Evolutionary conservation across 2,113 vertebrate genomes (phyloP), one percentile per base, ranked within the genome.

Genomic region (Columba livia): DNA sequence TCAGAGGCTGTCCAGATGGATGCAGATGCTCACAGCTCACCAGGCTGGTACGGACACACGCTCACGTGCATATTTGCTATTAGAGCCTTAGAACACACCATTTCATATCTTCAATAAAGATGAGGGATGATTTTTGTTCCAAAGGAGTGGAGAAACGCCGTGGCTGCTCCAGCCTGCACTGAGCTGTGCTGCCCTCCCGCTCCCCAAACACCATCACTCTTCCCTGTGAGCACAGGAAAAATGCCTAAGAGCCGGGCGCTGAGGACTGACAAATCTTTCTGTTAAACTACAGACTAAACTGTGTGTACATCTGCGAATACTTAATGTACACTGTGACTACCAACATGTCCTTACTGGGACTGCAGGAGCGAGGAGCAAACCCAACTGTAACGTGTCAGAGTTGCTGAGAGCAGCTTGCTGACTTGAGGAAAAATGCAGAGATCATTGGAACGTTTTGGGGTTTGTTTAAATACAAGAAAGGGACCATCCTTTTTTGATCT

Each of bases 131-230:
- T n/a, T 48, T 19, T 28, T 5, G 14, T 31, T 34, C 1, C 6
- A 11, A 20, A 44, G 32, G 23, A n/a, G 21, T 4, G 42, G 38
- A 17, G 21, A 70, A 47, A 40, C 2, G 8, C 44, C 2, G 0
- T 1, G 44, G 44, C 17, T 19, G 44, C 44, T 48, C 53, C 54
- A 56, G 61, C 16, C 47, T 62, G 48, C 36, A 14, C 19, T 7
- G 26, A 42, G 51, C 71, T 15, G 50, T 6, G 38, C 60, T 25
- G 4, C 36, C 29, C 77, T 44, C 31, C 53, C 2, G 1, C 57
- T 56, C 34, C 48, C 21, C 89, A 48, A 3, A 53, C 19, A 25
- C 0, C 0, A 53, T 5, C 6, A 16, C 15, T 4, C 11, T 12
- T 21, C 18, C 25, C 16, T 26, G 47, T 7, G 29, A 81, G 75